Conservation (phyloP, 2,113 vertebrate genomes). For the Ictalurus furcatus region DNA sequence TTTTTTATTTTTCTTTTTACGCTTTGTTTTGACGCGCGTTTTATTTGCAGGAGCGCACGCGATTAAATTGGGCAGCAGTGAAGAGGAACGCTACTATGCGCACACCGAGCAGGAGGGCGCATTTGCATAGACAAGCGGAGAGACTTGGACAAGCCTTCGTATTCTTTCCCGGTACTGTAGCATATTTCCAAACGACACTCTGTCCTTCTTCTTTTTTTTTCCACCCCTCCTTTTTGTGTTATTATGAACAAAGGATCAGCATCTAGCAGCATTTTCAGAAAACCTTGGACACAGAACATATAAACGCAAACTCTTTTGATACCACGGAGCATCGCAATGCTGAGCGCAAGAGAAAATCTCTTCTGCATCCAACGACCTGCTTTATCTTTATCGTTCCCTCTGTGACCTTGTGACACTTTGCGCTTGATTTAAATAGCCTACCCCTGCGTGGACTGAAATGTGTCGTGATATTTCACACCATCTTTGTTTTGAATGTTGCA, state of each 20-base stretch:
- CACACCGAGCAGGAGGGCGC: constrained; percentile 75
- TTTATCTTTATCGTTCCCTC: constrained; percentile 12
- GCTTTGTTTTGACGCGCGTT: constrained; percentile 24
- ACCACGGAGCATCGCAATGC: constrained; percentile 30
- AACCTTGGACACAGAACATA: constrained; percentile 12
- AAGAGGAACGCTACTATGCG: constrained; percentile 70
- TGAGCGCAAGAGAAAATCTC: constrained; percentile 33
- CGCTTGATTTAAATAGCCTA: constrained; percentile 9
- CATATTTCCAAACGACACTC: constrained; percentile 2
- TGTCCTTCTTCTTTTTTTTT: not conserved
- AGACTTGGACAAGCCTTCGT: constrained; percentile 66
- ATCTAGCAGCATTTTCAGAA: constrained; percentile 26
- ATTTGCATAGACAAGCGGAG: constrained; percentile 76
- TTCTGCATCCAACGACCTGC: constrained; percentile 35
- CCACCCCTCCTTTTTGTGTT: not conserved
- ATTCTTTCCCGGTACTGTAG: constrained; percentile 36
- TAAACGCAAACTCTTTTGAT: constrained; percentile 9
- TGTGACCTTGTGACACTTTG: constrained; percentile 29
- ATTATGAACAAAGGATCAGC: constrained; percentile 41
- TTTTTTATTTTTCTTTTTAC: not conserved
- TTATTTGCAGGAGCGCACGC: constrained; percentile 27
- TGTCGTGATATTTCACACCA: constrained; percentile 15
- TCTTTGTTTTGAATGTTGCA: constrained; percentile 23
- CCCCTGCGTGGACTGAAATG: not conserved
- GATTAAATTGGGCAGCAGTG: constrained; percentile 6